phyloP scores from a whole-genome alignment of 2,113 vertebrate genomes.

The Microcebus jonahi region DNA sequence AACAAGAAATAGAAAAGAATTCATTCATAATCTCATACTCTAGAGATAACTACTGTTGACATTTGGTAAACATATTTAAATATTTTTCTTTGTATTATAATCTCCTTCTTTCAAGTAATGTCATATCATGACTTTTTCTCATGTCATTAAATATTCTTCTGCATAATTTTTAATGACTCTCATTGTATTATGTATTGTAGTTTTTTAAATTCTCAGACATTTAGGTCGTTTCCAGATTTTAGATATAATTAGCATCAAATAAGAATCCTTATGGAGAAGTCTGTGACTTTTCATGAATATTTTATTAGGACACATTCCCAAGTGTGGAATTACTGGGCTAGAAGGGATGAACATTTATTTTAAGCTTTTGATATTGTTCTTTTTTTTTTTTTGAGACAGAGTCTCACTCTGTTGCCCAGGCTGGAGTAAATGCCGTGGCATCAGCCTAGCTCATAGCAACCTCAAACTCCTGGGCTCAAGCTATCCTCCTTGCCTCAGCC shows the following conservation, averaged over 20 bases:
- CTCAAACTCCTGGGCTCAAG: no score
- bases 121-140: constrained; percentile 25
- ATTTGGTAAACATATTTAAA: constrained; percentile 1
- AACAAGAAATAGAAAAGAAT: constrained; percentile 27
- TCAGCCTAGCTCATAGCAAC: no score
- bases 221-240: constrained; percentile 53
- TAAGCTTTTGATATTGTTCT: constrained; percentile 7
- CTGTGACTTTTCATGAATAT: constrained; percentile 2
- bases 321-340: neutral
- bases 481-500: no score
- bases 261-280: neutral
- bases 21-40: neutral
- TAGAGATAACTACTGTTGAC: neutral
- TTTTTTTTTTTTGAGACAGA: no score
- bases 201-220: constrained; percentile 42
- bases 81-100: constrained; percentile 18
- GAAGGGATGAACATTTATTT: neutral
- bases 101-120: constrained; percentile 41
- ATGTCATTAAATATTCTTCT: constrained; percentile 18
- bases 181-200: neutral
- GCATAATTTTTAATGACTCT: constrained; percentile 51
- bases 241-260: neutral
- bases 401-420: no score
- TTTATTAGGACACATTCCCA: neutral
- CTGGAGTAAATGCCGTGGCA: no score